Evolutionary conservation across 1,140 invertebrate species (phyloP), one percentile per base, ranked within the genome.

Genomic region (Dolichoris vasculosae): DNA sequence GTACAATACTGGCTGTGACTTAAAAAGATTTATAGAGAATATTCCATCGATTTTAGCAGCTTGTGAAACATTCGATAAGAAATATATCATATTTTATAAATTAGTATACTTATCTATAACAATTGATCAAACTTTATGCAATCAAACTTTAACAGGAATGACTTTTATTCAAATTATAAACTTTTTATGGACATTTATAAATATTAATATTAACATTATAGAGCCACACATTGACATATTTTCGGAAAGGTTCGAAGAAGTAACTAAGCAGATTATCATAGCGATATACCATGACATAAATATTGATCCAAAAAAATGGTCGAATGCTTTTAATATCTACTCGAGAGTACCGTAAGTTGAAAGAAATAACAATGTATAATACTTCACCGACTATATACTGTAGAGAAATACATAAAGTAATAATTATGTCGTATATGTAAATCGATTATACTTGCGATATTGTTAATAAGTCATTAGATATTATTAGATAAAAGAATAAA

Each of bases 111-210:
- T 87, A 48, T 73, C 67, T 1, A 71, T 84, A 4, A 86, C 84
- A 30, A 86, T 87, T 38, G 17, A 35, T 15, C 69, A 84, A 59
- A 59, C n/a, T 48, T n/a, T 82, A n/a, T n/a, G n/a, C 2, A 35
- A 11, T n/a, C 20, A 67, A 20, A 59, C 64, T 20, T 17, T 55
- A 20, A 20, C 40, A 30, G 83, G 83, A 26, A 76, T 86, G 26
- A 59, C 48, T 32, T 30, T 87, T 23, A 80, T 82, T 20, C 17
- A 79, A 48, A 73, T 86, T 35, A 84, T 87, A 7, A 69, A 87
- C 67, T 87, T 78, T 48, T 4, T 88, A 20, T 88, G 88, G 88
- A 71, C 85, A 46, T 81, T 80, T 30, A 55, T 88, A 13, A 80
- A 82, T 38, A 46, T 80, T 1, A 83, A 84, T 85, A 76, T 87